phyloP scores from a whole-genome alignment of 53 echinoderm and acorn worm species.

The Henricia sp. region DNA sequence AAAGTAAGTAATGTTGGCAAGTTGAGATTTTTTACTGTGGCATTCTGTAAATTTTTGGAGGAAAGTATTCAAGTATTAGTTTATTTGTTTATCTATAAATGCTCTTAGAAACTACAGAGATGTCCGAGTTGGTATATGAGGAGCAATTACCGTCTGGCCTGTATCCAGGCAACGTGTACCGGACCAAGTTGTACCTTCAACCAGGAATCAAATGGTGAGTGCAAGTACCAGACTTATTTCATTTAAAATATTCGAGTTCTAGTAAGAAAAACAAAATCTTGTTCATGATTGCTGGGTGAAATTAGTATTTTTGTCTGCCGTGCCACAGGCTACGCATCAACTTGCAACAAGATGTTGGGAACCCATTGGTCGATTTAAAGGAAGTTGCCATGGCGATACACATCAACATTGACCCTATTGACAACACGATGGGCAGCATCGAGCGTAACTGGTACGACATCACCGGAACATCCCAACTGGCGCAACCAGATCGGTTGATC shows the following conservation, averaged over 20 bases:
- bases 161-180: conserved; percentile 10
- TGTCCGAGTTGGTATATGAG: background rate
- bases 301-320: too few relatives aligned
- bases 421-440: background rate
- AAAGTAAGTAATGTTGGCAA: too few relatives aligned
- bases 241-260: too few relatives aligned
- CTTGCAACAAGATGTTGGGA: background rate
- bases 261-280: too few relatives aligned
- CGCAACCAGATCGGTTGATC: background rate
- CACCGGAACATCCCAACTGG: background rate
- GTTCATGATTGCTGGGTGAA: too few relatives aligned
- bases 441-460: conserved; percentile 22
- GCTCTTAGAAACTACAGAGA: background rate
- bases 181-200: conserved; percentile 13
- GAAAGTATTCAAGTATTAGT: too few relatives aligned
- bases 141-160: background rate
- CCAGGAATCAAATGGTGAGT: conserved; percentile 13
- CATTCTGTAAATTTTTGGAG: too few relatives aligned
- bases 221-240: too few relatives aligned
- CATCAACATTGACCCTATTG: background rate
- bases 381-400: conserved; percentile 17
- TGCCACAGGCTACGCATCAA: conserved; percentile 36
- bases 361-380: background rate
- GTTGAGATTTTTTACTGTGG: too few relatives aligned
- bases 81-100: too few relatives aligned